Evolutionary conservation across 2,113 vertebrate species (phyloP), one percentile per base, ranked within the genome.

Genomic region (Gobiocypris rarus): DNA sequence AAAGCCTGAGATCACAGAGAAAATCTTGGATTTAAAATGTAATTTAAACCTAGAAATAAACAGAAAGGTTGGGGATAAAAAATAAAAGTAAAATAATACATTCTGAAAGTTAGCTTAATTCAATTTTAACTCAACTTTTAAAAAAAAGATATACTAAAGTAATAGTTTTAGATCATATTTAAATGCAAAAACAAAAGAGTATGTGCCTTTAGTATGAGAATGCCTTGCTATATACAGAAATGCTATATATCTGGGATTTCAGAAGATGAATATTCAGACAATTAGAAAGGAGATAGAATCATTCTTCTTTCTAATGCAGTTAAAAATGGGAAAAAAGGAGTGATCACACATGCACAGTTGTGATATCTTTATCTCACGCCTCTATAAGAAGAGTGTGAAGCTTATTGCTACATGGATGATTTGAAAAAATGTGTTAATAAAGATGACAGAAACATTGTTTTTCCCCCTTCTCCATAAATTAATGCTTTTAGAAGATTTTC

Each of bases 391-490:
- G 15, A 78, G n/a, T 45, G n/a, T 26, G 76, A 56, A 17, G 19
- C 19, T 78, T 63, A 28, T 61, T 73, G 38, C 22, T 45, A 61
- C 38, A 41, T 41, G 31, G 54, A 41, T 77, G 2, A 26, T 26
- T 78, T 61, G 38, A 78, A 63, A n/a, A 69, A 61, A 78, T 45
- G 56, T 78, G 56, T 26, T 61, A 78, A 61, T 19, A 61, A 76
- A 59, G 56, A 43, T 43, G 34, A 78, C n/a, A 2, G n/a, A 61
- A 61, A 45, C 52, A 56, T 76, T 24, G 22, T 1, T 50, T 1
- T 71, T 24, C 13, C 41, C n/a, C 11, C 9, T 10, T 11, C 48
- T 17, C 45, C 2, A 31, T 26, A 22, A 75, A 75, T 54, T 1
- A 54, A 31, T 52, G 48, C 15, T 54, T 52, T 34, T 22, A 3